Base-by-base conservation (phyloP, 2,797 vertebrate genomes). In the Acestrorhynchus altus region DNA sequence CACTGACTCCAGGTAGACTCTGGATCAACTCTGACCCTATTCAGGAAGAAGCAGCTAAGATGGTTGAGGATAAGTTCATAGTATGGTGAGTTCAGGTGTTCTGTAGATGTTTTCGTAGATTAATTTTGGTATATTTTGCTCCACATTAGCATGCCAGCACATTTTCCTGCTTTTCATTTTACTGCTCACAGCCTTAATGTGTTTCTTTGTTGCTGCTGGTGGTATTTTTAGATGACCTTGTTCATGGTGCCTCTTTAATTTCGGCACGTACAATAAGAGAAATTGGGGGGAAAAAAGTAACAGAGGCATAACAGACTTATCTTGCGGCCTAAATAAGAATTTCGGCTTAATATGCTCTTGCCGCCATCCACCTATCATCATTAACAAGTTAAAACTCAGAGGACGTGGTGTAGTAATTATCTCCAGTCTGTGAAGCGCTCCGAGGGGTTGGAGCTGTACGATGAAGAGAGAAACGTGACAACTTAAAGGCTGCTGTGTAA, bases 361-460 rank as follows among this genome's bases (percentile, higher is more conserved):
- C 69, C 49, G 68, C 63, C 51, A 26, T 64, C 77, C 70, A 73
- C 63, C 63, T 57, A 52, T 74, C 77, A 63, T 69, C 47, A 74
- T 54, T 79, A 79, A 69, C 56, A n/a, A 46, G 71, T 68, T 61
- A 15, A 26, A 57, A 44, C 77, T 72, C 71, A 0, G 64, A 61
- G 64, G 77, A 72, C 63, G 35, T 6, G 22, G 60, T 73, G 69
- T 40, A 78, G 77, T 67, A 73, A 67, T 73, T 73, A 68, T 73
- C 71, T 73, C 16, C 2, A 49, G 31, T 40, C 60, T 42, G 39
- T 13, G 16, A 39, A 78, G 26, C 0, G n/a, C 51, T 65, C 69
- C 5, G 49, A 78, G 49, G 60, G 59, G 16, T 42, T 64, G 56
- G 47, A 56, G 26, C 47, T 16, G 52, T 26, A 31, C 54, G 68